These are phyloP conservation scores for Apotomis betuletana DNA, from an alignment of 2,888 invertebrate species.

Conservation along the genomic window DNA sequence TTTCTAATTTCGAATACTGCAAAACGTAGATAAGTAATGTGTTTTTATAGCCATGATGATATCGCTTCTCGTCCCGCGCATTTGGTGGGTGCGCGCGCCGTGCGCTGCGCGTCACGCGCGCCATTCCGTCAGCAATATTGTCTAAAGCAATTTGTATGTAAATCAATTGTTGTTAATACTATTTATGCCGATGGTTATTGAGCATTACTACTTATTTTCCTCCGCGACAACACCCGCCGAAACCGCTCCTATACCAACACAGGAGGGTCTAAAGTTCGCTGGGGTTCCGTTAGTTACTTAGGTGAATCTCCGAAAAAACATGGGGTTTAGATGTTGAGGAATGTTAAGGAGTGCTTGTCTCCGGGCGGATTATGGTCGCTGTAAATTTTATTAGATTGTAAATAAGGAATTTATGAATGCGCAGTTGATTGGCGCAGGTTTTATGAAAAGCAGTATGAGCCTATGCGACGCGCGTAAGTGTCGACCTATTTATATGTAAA, in stretches of 20 bases:
- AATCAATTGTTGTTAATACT: constrained; percentile 84
- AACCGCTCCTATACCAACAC: constrained; percentile 49
- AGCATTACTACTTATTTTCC: constrained; percentile 77
- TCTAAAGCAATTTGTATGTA: constrained; percentile 84
- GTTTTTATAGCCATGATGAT: no score
- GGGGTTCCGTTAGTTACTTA: constrained; percentile 48
- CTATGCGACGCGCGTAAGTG: constrained; percentile 13
- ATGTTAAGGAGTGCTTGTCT: constrained; percentile 76
- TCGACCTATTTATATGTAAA: constrained; percentile 18
- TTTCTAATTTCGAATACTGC: no score
- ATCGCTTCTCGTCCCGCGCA: constrained; percentile 42
- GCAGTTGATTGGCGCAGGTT: constrained; percentile 40
- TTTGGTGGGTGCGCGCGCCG: constrained; percentile 57
- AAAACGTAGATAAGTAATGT: no score
- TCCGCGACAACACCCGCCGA: constrained; percentile 53
- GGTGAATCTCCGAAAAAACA: constrained; percentile 64
- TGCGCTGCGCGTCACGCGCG: constrained; percentile 76
- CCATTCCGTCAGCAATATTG: constrained; percentile 82
- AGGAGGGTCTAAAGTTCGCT: constrained; percentile 50
- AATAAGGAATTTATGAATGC: constrained; percentile 73
- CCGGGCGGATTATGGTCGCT: constrained; percentile 67
- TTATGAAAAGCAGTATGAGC: constrained; percentile 27
- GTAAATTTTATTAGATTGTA: constrained; percentile 80
- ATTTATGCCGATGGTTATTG: constrained; percentile 82
- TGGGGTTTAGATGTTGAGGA: constrained; percentile 67